Evolutionary conservation across 2,113 vertebrate species (phyloP), one percentile per base, ranked within the genome.

Genomic region (Aix galericulata): DNA sequence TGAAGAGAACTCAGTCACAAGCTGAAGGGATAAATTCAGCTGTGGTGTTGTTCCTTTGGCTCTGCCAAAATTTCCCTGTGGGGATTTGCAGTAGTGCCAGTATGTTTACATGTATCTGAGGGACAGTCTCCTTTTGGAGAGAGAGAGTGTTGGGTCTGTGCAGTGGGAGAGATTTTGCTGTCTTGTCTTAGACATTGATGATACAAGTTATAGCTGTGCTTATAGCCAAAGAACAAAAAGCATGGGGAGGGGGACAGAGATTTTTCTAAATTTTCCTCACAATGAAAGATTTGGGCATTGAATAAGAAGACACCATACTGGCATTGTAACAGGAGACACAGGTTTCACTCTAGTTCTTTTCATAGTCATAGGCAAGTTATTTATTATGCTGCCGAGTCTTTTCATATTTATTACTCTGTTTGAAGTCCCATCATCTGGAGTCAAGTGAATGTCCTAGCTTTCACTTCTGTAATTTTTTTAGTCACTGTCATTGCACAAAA

Each of bases 341-440:
- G 2, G 38, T 75, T 96, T 69, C 80, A 79, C 53, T 93, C 64
- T 58, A 71, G 29, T 15, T 94, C 38, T 81, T 80, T 60, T 69
- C 78, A 64, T 69, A 75, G 75, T 94, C 66, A 26, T 6, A 78
- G 29, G 40, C 52, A 72, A 68, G 86, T 87, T 66, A 67, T 53
- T 91, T 88, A 63, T 88, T 85, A 53, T 16, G 6, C 53, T 82
- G 42, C 63, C 63, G 44, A 77, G 46, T 36, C 82, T 87, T 77
- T 73, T 78, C 36, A 36, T 88, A 42, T 93, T 87, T 85, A 76
- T 52, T 1, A 23, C 78, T 95, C 67, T 60, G 34, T 88, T 86
- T 93, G 89, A 94, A 89, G 50, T 73, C 63, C 44, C 71, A 80
- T 94, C 84, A 77, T 89, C 82, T 78, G 85, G 46, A 91, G 78